Evolutionary conservation across 2,888 invertebrate species (phyloP), one percentile per base, ranked within the genome.

Genomic region (Onthophagus sagittarius): DNA sequence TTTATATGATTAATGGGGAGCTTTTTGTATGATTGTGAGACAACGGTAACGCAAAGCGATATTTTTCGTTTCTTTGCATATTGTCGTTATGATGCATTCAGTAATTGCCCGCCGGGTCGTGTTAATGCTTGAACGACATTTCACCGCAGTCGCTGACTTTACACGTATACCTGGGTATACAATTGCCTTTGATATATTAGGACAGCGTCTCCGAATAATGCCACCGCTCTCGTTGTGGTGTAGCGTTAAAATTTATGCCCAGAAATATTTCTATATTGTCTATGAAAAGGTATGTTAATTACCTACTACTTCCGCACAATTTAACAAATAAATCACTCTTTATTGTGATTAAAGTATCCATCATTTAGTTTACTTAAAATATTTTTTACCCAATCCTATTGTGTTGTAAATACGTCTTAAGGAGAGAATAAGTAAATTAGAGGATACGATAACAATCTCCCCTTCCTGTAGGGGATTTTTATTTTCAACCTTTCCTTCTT

Each of bases 351-450:
- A 11, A 53, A 53, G 6, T 53, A 53, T 1, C 39, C 39, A 53
- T 53, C 11, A 23, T 23, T 23, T 23, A 23, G 23, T 23, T 23
- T 23, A 23, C 23, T 23, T 23, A 23, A 23, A 23, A 23, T 23
- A 23, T 23, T 23, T 23, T 23, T 79, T 82, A 76, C 80, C 80
- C 82, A 80, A 81, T 83, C 80, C 82, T 81, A 83, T 83, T 84
- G 84, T 84, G 84, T 91, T 91, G 70, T 67, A 91, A 91, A 91
- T 91, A 91, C 90, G 90, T 90, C 89, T 89, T 88, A 89, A 89
- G 89, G 89, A 89, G 88, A 89, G 89, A 90, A 91, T 91, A 91
- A 92, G 91, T 91, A 91, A 92, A 92, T 92, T 91, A 91, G 91
- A 90, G 90, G 88, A 89, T 89, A 90, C 89, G 91, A 92, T 92